Evolutionary conservation across 2,797 vertebrate species (phyloP).

Genomic region (Leucoraja ocellata): DNA sequence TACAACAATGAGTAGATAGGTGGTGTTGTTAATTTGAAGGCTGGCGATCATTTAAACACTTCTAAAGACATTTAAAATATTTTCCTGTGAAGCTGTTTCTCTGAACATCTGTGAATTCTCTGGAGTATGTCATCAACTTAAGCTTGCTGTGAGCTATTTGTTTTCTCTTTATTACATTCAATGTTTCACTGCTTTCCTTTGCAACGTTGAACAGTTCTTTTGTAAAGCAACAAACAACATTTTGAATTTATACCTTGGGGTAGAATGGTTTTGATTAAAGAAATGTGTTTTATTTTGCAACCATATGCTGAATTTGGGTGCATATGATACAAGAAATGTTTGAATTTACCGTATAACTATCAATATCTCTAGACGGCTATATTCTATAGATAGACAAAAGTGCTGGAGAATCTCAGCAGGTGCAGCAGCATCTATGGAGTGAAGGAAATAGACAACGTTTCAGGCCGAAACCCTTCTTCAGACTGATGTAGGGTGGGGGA

Average conservation of each 20-base stretch:
- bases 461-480: too few relatives aligned
- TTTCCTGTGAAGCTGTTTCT: not conserved
- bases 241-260: not conserved
- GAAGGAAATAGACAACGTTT: too few relatives aligned
- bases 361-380: too few relatives aligned
- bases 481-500: too few relatives aligned
- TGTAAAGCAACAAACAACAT: not conserved
- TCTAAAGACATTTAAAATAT: not conserved
- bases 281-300: not conserved
- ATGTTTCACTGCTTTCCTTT: not conserved
- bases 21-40: not conserved
- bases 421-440: too few relatives aligned
- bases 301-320: not conserved
- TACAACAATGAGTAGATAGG: too few relatives aligned
- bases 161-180: not conserved
- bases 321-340: not conserved
- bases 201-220: not conserved
- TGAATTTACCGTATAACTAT: not conserved
- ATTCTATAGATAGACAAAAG: too few relatives aligned
- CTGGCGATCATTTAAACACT: not conserved
- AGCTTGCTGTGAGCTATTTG: not conserved
- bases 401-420: too few relatives aligned
- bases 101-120: not conserved
- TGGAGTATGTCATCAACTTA: not conserved
- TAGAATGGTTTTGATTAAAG: not conserved